A percentile compares a stretch with the other conserved stretches of the same genome.
These are phyloP conservation scores for Geophilus truncorum DNA, from an alignment of 2,888 invertebrate genomes.

Conservation along the genomic window DNA sequence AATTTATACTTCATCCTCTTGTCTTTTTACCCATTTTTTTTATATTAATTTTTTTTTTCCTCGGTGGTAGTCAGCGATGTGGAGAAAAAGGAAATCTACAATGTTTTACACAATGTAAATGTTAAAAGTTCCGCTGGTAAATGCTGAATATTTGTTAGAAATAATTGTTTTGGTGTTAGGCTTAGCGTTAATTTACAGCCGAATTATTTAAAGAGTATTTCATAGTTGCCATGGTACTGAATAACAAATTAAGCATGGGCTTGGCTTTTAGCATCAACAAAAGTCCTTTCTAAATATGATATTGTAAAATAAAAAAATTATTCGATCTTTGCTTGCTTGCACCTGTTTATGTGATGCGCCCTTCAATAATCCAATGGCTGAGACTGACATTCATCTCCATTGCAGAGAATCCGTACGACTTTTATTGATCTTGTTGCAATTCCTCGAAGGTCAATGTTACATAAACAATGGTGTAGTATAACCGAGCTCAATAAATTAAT, in stretches of 20 bases:
- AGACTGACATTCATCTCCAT: background rate
- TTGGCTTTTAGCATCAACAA: background rate
- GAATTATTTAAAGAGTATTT: background rate
- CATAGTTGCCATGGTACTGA: background rate
- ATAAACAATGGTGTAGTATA: background rate
- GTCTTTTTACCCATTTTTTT: no score
- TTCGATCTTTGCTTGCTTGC: background rate
- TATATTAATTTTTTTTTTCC: no score
- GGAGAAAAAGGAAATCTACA: no score
- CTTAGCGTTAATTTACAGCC: no score
- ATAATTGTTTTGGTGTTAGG: background rate
- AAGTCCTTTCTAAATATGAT: background rate
- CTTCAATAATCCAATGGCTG: background rate
- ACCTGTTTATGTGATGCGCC: background rate
- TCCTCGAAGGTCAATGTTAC: background rate
- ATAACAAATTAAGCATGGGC: background rate
- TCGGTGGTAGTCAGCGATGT: no score
- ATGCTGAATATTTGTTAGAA: no score
- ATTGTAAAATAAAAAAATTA: background rate
- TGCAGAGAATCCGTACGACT: background rate
- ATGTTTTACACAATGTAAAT: no score
- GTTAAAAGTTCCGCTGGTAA: no score
- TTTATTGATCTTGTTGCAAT: background rate
- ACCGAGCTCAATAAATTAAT: background rate
- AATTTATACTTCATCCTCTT: no score